Percentiles rank a stretch among this genome's conserved stretches.
These are phyloP conservation scores for Sipha maydis DNA, from an alignment of 2,888 invertebrate genomes.

Conservation along the genomic window DNA sequence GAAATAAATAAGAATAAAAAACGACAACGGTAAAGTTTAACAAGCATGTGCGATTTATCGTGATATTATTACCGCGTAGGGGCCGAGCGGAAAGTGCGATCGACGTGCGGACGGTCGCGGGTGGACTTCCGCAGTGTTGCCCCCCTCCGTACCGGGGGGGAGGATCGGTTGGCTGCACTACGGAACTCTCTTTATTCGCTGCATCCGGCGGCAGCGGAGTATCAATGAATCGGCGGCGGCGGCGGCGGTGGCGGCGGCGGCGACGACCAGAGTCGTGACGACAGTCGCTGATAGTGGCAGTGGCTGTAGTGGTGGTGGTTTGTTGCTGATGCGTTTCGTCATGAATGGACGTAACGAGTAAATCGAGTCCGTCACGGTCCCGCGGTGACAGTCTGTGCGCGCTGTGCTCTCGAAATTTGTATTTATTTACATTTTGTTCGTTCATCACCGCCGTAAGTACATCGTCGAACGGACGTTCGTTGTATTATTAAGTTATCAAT, in stretches of 20 bases:
- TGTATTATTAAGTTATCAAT: too few species aligned
- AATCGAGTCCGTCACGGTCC: slow-evolving; percentile 1
- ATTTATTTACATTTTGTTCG: not conserved
- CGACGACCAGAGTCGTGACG: slow-evolving; percentile 15
- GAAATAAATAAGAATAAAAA: too few species aligned
- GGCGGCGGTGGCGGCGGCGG: not conserved
- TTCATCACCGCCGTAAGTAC: not conserved
- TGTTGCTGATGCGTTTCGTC: not conserved
- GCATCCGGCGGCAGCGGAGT: slow-evolving; percentile 10
- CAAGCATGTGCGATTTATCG: too few species aligned
- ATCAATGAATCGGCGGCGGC: not conserved
- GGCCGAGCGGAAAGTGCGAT: too few species aligned
- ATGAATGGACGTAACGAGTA: not conserved
- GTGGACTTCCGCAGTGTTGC: slow-evolving; percentile 20
- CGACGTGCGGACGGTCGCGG: too few species aligned
- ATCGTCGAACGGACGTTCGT: not conserved
- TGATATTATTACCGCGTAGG: too few species aligned
- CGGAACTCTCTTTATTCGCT: not conserved
- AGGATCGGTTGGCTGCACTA: slow-evolving; percentile 48
- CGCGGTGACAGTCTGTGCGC: not conserved
- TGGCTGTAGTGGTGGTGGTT: not conserved
- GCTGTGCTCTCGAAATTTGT: not conserved
- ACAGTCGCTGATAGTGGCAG: slow-evolving; percentile 14
- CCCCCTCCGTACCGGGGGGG: not conserved
- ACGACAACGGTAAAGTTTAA: too few species aligned